Evolutionary conservation across 2,888 invertebrate species (phyloP), one percentile per base, ranked within the genome.

Genomic region (Octonoba sinensis): DNA sequence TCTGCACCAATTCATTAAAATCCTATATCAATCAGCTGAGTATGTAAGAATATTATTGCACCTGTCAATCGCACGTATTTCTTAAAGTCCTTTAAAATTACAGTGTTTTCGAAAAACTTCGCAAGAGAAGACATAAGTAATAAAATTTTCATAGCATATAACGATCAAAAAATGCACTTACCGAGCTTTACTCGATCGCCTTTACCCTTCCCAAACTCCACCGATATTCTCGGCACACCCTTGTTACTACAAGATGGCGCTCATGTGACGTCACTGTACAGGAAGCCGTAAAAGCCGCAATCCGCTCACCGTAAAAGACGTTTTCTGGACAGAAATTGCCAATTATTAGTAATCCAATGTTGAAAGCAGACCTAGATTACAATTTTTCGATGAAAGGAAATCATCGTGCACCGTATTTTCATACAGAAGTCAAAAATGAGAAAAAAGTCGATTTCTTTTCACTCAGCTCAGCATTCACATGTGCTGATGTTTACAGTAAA

Each of bases 201-300:
- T 79, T 67, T 67, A 79, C 78, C 78, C 78, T 78, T 78, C 71
- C 71, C 71, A 20, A n/a, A 65, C 74, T 73, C 64, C 59, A 59
- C 73, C 81, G 74, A 74, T 70, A 60, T 67, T 67, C 69, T 56
- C 65, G 82, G 82, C 82, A 82, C 82, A 82, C 82, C 82, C 82
- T 66, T 66, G 49, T 74, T 47, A 72, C 82, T 82, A 75, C 81
- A 82, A 82, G 75, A 82, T 82, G 82, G 82, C 82, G 82, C 82
- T 70, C 72, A 64, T 49, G 76, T 82, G 82, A 82, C 82, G 82
- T 82, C 82, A 82, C 65, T 72, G 74, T 49, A 49, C 79, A 74
- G 81, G 74, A 81, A 81, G 81, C 79, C 72, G 79, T 73, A 81
- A 79, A 74, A 74, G 81, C 74, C 81, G 81, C 81, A 81, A 81